Evolutionary conservation across 2,888 invertebrate species (phyloP), one percentile per base, ranked within the genome.

Genomic region (Andrena praecox): DNA sequence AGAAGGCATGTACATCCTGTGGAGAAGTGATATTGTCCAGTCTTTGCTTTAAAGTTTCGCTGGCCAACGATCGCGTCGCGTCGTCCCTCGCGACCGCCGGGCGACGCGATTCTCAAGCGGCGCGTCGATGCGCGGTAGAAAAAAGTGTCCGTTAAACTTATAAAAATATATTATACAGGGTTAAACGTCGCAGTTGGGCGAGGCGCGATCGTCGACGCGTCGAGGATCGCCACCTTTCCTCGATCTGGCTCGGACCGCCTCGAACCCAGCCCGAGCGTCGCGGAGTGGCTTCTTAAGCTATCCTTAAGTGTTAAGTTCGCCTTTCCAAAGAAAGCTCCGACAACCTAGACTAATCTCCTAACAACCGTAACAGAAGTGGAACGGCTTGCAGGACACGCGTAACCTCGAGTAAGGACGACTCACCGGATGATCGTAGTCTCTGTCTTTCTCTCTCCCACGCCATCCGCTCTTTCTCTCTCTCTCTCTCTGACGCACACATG

Each of bases 91-190:
- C 56, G 35, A 66, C 50, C 67, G 52, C 35, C 7, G 48, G 12
- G 66, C 64, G 31, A 29, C 56, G 12, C 31, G 56, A 42, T 59
- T 31, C 29, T 29, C 75, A 62, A 82, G 73, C 78, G 74, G 64
- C 69, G 42, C 68, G 60, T 48, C 67, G 70, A 64, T 68, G 52
- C 35, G 48, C 29, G 16, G 60, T 31, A 85, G 64, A 77, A 84
- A 73, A 73, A 85, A 72, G 75, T 77, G 72, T 80, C 64, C 54
- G 50, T 69, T 74, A 50, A 74, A 88, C 82, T 87, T 88, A 87
- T 62, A 88, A 87, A 88, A 88, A 88, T 88, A 88, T 88, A 88
- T 85, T 88, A 62, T 88, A 88, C 87, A 88, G 79, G 77, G 81
- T 76, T 35, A 86, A 82, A 56, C 56, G 24, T 42, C 73, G 80